Conservation (phyloP, 2,888 invertebrate genomes). For the Coenonympha arcania region DNA sequence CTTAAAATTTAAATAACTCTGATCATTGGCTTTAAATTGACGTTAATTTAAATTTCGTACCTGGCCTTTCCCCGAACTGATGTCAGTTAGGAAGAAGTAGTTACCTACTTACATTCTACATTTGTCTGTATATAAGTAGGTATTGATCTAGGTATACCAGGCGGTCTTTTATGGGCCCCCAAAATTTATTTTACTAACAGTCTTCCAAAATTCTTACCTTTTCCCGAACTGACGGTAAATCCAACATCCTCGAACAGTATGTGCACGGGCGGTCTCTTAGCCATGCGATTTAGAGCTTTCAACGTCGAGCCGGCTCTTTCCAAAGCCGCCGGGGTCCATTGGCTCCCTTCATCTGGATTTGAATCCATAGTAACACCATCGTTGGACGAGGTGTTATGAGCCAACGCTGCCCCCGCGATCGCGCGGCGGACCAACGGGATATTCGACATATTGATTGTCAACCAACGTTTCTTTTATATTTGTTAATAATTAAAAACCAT, state of each 20-base stretch:
- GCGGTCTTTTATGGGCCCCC: too few relatives aligned
- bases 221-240: conserved; percentile 66
- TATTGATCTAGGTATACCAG: too few relatives aligned
- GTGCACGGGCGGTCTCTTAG: conserved; percentile 74
- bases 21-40: too few relatives aligned
- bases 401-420: conserved; percentile 57
- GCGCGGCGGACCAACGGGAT: conserved; percentile 60
- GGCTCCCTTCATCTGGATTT: conserved; percentile 32
- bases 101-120: too few relatives aligned
- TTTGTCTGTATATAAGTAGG: too few relatives aligned
- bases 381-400: conserved; percentile 35
- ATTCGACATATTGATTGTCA: conserved; percentile 45
- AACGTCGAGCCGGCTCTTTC: conserved; percentile 68
- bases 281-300: conserved; percentile 71
- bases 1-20: too few relatives aligned
- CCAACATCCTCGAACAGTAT: conserved; percentile 75
- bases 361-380: conserved; percentile 25
- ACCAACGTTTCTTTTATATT: conserved; percentile 1
- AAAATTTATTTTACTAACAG: too few relatives aligned
- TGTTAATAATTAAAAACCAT: conserved; percentile 22
- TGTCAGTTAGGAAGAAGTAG: too few relatives aligned
- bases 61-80: too few relatives aligned
- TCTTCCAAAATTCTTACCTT: conserved; percentile 49
- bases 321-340: conserved; percentile 67
- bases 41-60: too few relatives aligned